Base-by-base conservation (phyloP, 2,888 invertebrate species). In the Dryobotodes eremita region DNA sequence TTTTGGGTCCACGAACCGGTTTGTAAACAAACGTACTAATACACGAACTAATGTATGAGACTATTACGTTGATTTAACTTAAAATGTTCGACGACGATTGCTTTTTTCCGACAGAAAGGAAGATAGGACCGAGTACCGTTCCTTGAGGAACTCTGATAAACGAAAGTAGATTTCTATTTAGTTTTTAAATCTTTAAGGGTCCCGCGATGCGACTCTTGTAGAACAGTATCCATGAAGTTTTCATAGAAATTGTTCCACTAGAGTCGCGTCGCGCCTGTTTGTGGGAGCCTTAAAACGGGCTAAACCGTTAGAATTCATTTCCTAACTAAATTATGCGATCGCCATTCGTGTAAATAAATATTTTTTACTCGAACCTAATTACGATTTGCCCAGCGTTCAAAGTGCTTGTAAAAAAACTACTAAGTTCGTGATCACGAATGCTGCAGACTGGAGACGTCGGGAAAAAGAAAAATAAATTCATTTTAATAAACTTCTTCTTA, bases 1-100 rank as follows among this genome's bases (percentile, higher is more conserved):
- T 86, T 87, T 85, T 82, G 85, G 91, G 91, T 91, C 90, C 85
- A 89, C 75, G 90, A 91, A 92, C 93, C 82, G 89, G 82, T 88
- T 85, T 86, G 89, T 92, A 90, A 92, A 91, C 92, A 92, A 84
- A 86, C 66, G n/a, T 55, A 73, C 78, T 68, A 78, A 79, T 72
- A 59, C 26, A 36, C 73, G 42, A 70, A 65, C 42, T 77, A 83
- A 80, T 77, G 48, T 80, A 50, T 66, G 53, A 65, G 62, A 68
- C 68, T 61, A 74, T 75, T 79, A 74, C 36, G 48, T 71, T 75
- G 69, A 68, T 75, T 85, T 73, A 75, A 79, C 66, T 79, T 71
- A 36, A 65, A 65, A 70, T n/a, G 46, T 75, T 75, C 42, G 13
- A 86, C 26, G 61, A 57, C 13, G 66, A 72, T 79, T 64, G 64